Percentiles rank a stretch among this genome's conserved stretches.
phyloP scores from a whole-genome alignment of 2,888 invertebrate species.

The Anoncus sp. region DNA sequence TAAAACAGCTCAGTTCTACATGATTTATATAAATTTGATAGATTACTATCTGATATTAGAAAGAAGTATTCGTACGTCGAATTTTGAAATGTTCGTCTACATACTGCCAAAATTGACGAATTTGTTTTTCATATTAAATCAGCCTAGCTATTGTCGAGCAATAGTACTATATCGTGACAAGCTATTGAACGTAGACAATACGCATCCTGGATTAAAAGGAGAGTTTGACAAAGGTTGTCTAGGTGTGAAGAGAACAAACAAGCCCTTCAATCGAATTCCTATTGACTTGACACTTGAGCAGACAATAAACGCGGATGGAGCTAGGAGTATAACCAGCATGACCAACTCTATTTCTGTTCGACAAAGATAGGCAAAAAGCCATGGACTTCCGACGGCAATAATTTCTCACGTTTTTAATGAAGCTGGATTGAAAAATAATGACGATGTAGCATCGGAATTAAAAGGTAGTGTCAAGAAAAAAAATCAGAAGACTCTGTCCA shows the following conservation, averaged over 20 bases:
- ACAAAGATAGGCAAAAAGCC: conserved; percentile 66
- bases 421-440: conserved; percentile 47
- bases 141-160: conserved; percentile 77
- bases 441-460: conserved; percentile 50
- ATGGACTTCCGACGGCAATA: conserved; percentile 60
- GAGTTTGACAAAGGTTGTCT: conserved; percentile 35
- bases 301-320: conserved; percentile 71
- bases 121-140: conserved; percentile 76
- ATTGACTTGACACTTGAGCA: conserved; percentile 70
- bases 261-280: conserved; percentile 67
- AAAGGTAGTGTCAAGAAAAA: conserved; percentile 29
- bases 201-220: conserved; percentile 73
- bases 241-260: conserved; percentile 24
- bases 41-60: conserved; percentile 71
- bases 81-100: conserved; percentile 73
- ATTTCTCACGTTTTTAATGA: conserved; percentile 60
- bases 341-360: conserved; percentile 69
- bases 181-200: conserved; percentile 72
- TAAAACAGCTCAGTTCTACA: too few species aligned
- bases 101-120: conserved; percentile 73
- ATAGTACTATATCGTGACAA: conserved; percentile 73
- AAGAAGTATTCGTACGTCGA: conserved; percentile 72
- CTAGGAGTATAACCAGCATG: conserved; percentile 64
- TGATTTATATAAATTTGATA: conserved; percentile 71
- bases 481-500: conserved; percentile 3